Base-by-base conservation (phyloP, 1,140 invertebrate species). In the Solenopsis fugax region DNA sequence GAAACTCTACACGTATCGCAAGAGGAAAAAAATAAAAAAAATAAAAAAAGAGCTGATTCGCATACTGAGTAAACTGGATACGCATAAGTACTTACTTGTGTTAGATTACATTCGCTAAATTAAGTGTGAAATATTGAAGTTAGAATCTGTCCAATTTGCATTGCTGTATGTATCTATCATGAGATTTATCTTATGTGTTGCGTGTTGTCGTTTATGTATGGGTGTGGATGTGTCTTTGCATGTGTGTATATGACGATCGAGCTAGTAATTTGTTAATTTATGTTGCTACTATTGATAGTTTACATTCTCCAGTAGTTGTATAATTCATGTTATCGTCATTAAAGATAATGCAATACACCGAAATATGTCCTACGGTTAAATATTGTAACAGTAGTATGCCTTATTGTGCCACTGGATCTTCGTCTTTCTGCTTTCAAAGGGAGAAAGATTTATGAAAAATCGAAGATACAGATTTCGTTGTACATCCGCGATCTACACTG, bases 61-160 rank as follows among this genome's bases (percentile, higher is more conserved):
- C 82, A 71, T 76, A 90, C 72, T 73, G 69, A 90, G 50, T 86
- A 86, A 73, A 75, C 54, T 89, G 54, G 62, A 90, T 88, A 88
- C 84, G 69, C 85, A 86, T 88, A 82, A 82, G 88, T 91, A 87
- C 85, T 87, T 85, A 91, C 87, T 84, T 89, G 81, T 91, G 86
- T 85, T 64, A 65, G 76, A 62, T 72, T 62, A 86, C 60, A 88
- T 69, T 85, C 60, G 76, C 85, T 90, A 64, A 84, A 87, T 89
- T 90, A 88, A 90, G 73, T 91, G 75, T 90, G 72, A 92, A 91
- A 73, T 85, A 87, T 86, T 75, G 37, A 85, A 90, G 65, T 48
- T 88, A 89, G 88, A 88, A 54, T 81, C 69, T 88, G 90, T 85
- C 73, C 87, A 84, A 85, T 90, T 91, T 65, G 72, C 65, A 52